These are phyloP conservation scores for Eupleurogrammus muticus DNA, from an alignment of 2,797 vertebrate genomes.

Conservation along the genomic window DNA sequence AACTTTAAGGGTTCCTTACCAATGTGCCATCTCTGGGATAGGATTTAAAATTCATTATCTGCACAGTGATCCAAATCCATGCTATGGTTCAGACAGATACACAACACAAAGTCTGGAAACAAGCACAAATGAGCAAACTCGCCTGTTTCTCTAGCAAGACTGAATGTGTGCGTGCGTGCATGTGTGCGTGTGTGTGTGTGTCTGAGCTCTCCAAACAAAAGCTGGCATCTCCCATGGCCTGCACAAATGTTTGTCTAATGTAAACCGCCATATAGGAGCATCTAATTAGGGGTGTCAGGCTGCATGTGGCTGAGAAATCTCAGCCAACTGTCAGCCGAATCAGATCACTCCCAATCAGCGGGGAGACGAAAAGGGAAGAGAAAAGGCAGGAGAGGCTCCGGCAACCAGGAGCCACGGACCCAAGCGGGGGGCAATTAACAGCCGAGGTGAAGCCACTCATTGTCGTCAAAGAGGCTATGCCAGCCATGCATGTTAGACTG, in stretches of 20 bases:
- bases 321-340: constrained; percentile 83
- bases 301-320: constrained; percentile 84
- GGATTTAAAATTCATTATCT: constrained; percentile 86
- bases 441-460: constrained; percentile 79
- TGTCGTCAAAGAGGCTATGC: constrained; percentile 73
- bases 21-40: constrained; percentile 74
- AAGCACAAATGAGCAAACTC: constrained; percentile 80
- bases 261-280: constrained; percentile 82
- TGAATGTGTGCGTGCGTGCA: constrained; percentile 24
- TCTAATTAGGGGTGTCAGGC: constrained; percentile 84
- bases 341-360: constrained; percentile 77
- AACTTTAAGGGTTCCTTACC: constrained; percentile 77
- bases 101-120: constrained; percentile 77
- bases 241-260: constrained; percentile 85
- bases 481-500: constrained; percentile 77
- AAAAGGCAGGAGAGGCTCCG: constrained; percentile 62
- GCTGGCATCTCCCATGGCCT: constrained; percentile 82
- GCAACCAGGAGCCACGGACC: constrained; percentile 68
- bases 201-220: constrained; percentile 80
- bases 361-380: constrained; percentile 62
- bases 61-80: constrained; percentile 79
- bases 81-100: constrained; percentile 73
- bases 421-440: constrained; percentile 80
- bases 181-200: constrained; percentile 30
- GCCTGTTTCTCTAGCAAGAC: constrained; percentile 61